Base-by-base conservation (phyloP, 2,888 invertebrate species). In the Caradrina kadenii region DNA sequence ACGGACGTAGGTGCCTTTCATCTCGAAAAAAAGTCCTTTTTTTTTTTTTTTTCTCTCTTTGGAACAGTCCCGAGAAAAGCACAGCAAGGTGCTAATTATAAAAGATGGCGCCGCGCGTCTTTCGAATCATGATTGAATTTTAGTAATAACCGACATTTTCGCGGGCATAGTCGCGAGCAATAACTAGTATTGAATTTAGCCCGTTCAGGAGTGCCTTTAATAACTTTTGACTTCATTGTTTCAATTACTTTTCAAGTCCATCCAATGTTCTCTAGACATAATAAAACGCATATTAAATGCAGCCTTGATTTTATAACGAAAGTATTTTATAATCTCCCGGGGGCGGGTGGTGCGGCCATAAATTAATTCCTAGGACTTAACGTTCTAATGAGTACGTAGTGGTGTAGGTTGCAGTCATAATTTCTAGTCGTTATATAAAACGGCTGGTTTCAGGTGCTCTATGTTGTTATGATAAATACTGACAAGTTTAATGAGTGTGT, bases 301-400 rank as follows among this genome's bases (percentile, higher is more conserved):
- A 63, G 73, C 52, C 52, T 48, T 31, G 68, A 63, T 73, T 76
- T 78, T 73, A 68, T 59, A 39, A 68, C 76, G 35, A 8, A 65
- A 63, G 63, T 74, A 79, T 77, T 74, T 79, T 63, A 79, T 74
- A 69, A 79, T 55, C 69, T 60, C 64, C 59, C 22, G 48, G 69
- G 64, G 68, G 60, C 63, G 49, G 17, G 54, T 45, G 56, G 63
- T 45, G 50, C 53, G 15, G 59, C 58, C 65, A 72, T 81, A 68
- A 79, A 79, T 81, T 75, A 64, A 65, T 75, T 53, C 67, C 15
- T 56, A 63, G 48, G 76, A 39, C 69, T 76, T 69, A 49, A 50
- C 11, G 68, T 56, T 60, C 68, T 79, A 81, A 80, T 72, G 71
- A 79, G 81, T 63, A 80, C 59, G n/a, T 53, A 69, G 59, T 56